phyloP scores from a whole-genome alignment of 2,888 invertebrate species.

The Acleris cristana region DNA sequence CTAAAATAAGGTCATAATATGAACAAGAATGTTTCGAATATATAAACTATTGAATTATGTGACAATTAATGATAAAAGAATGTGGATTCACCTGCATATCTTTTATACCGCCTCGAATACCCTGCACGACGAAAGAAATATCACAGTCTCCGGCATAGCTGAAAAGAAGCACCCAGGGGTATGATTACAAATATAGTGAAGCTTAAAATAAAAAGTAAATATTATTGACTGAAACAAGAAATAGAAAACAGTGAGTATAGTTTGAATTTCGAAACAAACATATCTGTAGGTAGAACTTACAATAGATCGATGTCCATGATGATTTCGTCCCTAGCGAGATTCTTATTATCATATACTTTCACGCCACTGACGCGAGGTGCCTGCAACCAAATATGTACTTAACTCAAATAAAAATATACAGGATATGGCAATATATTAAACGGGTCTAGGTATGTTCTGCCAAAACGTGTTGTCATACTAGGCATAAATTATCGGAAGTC shows the following conservation, averaged over 20 bases:
- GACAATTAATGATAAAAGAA: background rate
- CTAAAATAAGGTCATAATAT: too few species aligned
- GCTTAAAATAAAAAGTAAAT: too few species aligned
- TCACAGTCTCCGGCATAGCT: slow-evolving; percentile 99
- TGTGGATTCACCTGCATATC: slow-evolving; percentile 87
- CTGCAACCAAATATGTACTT: slow-evolving; percentile 79
- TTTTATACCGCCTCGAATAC: slow-evolving; percentile 92
- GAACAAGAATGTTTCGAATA: too few species aligned
- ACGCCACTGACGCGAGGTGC: slow-evolving; percentile 97
- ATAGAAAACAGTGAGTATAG: too few species aligned
- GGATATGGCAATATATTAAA: too few species aligned
- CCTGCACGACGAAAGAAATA: slow-evolving; percentile 94
- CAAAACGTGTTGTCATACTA: too few species aligned
- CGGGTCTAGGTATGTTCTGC: too few species aligned
- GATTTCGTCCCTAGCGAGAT: slow-evolving; percentile 96
- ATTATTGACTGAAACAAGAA: background rate
- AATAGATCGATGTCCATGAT: slow-evolving; percentile 98
- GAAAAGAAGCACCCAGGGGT: slow-evolving; percentile 50
- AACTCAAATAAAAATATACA: too few species aligned
- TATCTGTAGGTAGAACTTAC: slow-evolving; percentile 82
- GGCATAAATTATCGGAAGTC: too few species aligned
- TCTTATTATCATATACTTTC: slow-evolving; percentile 96
- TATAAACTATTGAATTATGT: too few species aligned
- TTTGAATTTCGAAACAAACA: too few species aligned
- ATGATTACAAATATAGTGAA: too few species aligned